Base-by-base conservation (phyloP, 2,888 invertebrate genomes). In the Odontocolon sp. region DNA sequence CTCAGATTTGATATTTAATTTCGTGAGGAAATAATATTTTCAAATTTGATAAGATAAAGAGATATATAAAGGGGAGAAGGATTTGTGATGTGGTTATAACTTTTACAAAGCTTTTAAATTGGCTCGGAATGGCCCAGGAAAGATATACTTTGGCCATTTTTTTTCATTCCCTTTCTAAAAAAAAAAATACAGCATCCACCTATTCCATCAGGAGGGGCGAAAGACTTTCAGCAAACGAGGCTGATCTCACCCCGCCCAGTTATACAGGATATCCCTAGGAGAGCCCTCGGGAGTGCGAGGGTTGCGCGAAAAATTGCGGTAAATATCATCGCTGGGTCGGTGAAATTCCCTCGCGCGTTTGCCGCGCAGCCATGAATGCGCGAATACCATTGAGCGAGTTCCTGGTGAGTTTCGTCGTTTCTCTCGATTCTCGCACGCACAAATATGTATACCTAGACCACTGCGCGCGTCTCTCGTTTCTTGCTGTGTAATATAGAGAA, bases 341-440 rank as follows among this genome's bases (percentile, higher is more conserved):
- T 47, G 47, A 75, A 75, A 75, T 70, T 75, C 75, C 75, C 75
- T 75, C 75, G 75, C 66, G 70, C 75, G 70, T 75, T 75, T 75
- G 50, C 57, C 69, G 75, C 75, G 75, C 69, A 75, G 69, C 52
- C 54, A 59, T 70, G 66, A 75, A 57, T 66, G 57, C 75, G 64
- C 69, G 69, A 47, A 64, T 59, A 66, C 66, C 75, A 75, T 76
- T 75, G 42, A 66, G 66, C 40, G 42, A 26, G 36, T 57, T n/a
- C 38, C 18, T 18, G 56, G 50, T 57, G 69, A 68, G 70, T 68
- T 72, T 38, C 66, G 4, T 8, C 50, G 28, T 40, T 64, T 73
- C 63, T 64, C 57, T 57, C 54, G 75, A 66, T 66, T 69, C 73
- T 61, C 74, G 64, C 75, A 59, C 71, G 72, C 71, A 72, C 68